Evolutionary conservation across 2,888 invertebrate species (phyloP), one percentile per base, ranked within the genome.

Genomic region (Pogonocherus hispidulus): DNA sequence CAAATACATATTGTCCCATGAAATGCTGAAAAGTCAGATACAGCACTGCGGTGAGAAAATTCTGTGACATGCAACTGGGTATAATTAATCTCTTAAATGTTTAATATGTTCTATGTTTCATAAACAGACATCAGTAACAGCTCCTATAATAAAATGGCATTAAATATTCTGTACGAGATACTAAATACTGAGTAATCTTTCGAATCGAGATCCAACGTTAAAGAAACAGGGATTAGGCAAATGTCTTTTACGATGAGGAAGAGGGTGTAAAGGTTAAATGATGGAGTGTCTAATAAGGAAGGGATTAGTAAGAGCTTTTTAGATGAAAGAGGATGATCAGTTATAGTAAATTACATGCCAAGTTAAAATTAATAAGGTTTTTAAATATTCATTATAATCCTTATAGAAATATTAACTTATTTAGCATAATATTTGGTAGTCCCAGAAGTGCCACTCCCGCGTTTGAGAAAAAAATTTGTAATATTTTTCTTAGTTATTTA

Each of bases 161-260:
- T 55, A 41, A 37, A 37, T 41, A 55, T 37, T 55, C 20, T 37
- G 27, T 55, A 55, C 37, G 11, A 55, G 55, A 55, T 63, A 44
- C 49, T 65, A 62, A 67, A 65, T 69, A 41, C 55, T 49, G 52
- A 62, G 59, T 69, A 63, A 72, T 69, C 66, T 64, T 32, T 52
- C 44, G 64, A 60, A 70, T 62, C 66, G 55, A 66, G 69, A 64
- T 63, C 69, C 64, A 62, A 60, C 62, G 59, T 67, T 63, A 68
- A 72, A 64, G 62, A 64, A 60, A 65, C 57, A 55, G 49, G 66
- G 70, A 72, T 72, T 70, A 68, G 35, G 67, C 66, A 64, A 70
- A 72, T 62, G 68, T 70, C 70, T 37, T 23, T 46, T 41, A 52
- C 44, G 52, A 66, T 22, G 22, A 35, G 54, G 51, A 22, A 37